These are phyloP conservation scores for Nicator chloris DNA, from an alignment of 2,113 vertebrate genomes.

Conservation along the genomic window DNA sequence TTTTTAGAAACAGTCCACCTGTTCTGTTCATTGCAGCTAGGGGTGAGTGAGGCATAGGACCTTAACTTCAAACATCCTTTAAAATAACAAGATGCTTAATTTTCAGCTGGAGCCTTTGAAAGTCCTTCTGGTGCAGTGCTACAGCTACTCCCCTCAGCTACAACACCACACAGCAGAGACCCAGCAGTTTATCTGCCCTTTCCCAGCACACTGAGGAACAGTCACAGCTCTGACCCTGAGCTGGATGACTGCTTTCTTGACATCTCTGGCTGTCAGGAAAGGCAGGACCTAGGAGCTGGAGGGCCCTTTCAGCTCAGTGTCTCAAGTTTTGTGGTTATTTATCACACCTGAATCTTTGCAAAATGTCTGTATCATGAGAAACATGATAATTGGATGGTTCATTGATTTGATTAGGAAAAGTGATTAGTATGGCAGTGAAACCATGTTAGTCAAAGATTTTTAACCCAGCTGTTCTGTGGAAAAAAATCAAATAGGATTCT, in stretches of 20 bases:
- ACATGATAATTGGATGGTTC: constrained; percentile 14
- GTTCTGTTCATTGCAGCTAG: not conserved
- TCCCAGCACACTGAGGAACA: not conserved
- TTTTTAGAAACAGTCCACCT: not conserved
- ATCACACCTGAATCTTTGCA: not conserved
- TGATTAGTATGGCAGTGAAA: not conserved
- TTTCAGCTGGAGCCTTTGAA: not conserved
- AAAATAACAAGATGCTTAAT: not conserved
- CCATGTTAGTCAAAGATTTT: constrained; percentile 40
- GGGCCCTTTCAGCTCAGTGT: not conserved
- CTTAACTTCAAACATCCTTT: not conserved
- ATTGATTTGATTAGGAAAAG: constrained; percentile 24
- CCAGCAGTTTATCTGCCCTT: not conserved
- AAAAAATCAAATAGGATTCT: not conserved
- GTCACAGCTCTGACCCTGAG: not conserved
- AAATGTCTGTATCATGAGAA: not conserved
- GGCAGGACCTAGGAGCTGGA: not conserved
- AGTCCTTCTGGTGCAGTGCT: not conserved
- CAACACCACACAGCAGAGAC: not conserved
- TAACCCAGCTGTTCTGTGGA: constrained; percentile 6
- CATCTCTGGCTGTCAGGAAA: not conserved
- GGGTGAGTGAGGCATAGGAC: not conserved
- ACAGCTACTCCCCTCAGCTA: not conserved
- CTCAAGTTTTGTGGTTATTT: not conserved
- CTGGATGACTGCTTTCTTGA: not conserved